A percentile compares a stretch with the other conserved stretches of the same genome.
phyloP scores from a whole-genome alignment of 2,113 vertebrate genomes.

The Gambusia holbrooki region DNA sequence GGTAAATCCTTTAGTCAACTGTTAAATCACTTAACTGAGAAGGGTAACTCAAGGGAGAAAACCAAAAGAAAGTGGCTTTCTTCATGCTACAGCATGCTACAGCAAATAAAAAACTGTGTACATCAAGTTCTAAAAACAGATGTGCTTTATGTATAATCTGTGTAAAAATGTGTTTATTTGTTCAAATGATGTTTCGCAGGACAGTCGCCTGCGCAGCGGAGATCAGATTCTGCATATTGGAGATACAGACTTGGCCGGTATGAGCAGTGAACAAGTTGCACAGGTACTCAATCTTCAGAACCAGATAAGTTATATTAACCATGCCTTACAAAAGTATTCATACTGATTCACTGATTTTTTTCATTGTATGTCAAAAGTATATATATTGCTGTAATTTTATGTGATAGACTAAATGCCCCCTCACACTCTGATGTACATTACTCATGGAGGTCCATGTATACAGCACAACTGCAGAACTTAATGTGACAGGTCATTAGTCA shows the following conservation, averaged over 20 bases:
- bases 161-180: not conserved
- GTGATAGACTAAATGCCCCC: not conserved
- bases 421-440: too few relatives aligned
- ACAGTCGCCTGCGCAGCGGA: constrained; percentile 88
- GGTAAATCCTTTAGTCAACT: constrained; percentile 72
- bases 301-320: not conserved
- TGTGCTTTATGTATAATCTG: not conserved
- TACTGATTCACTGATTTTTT: not conserved
- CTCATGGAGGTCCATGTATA: too few relatives aligned
- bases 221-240: constrained; percentile 94
- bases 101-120: not conserved
- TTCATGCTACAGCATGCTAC: not conserved
- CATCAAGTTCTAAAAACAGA: not conserved
- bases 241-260: constrained; percentile 87
- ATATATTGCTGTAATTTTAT: not conserved
- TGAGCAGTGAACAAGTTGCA: constrained; percentile 94
- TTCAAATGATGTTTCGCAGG: constrained; percentile 69
- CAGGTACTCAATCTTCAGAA: constrained; percentile 74
- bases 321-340: not conserved
- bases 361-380: not conserved
- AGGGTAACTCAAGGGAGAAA: not conserved
- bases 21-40: not conserved
- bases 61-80: not conserved
- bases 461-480: too few relatives aligned
- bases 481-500: too few relatives aligned